Percentiles rank a stretch among this genome's conserved stretches.
Conservation (phyloP, 2,797 vertebrate species). For the Pangasius larnaudii region DNA sequence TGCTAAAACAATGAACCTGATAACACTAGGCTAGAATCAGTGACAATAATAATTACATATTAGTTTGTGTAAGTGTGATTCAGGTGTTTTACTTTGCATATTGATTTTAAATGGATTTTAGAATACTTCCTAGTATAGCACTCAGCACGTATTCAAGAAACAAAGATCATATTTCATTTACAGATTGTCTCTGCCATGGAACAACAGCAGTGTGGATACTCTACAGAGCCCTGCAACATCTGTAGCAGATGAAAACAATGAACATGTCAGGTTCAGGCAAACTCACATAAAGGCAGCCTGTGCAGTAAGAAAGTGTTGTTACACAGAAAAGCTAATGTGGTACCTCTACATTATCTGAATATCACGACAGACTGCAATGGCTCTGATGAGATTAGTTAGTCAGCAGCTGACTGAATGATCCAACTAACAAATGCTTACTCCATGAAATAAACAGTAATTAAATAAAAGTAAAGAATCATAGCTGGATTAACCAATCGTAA, state of each 20-base stretch:
- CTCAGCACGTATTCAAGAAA: not conserved
- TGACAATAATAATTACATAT: no score
- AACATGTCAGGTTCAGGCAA: no score
- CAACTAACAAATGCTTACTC: no score
- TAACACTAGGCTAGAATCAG: no score
- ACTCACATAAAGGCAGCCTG: not conserved
- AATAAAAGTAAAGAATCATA: no score
- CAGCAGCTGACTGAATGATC: no score
- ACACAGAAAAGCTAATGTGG: not conserved
- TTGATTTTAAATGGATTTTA: not conserved
- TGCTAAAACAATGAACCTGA: no score
- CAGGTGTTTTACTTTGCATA: constrained; percentile 51
- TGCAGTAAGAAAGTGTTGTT: not conserved
- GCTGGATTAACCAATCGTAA: no score
- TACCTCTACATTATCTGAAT: not conserved
- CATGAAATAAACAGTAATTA: no score
- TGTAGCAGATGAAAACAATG: no score
- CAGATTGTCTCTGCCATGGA: not conserved
- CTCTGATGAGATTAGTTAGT: not conserved
- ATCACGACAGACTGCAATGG: not conserved
- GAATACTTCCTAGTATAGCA: not conserved
- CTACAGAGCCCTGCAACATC: no score
- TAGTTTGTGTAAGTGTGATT: constrained; percentile 46
- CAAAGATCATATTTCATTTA: constrained; percentile 23
- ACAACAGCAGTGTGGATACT: not conserved